These are phyloP conservation scores for Drosophila navojoa DNA, from an alignment of 1,140 invertebrate genomes.

Conservation along the genomic window DNA sequence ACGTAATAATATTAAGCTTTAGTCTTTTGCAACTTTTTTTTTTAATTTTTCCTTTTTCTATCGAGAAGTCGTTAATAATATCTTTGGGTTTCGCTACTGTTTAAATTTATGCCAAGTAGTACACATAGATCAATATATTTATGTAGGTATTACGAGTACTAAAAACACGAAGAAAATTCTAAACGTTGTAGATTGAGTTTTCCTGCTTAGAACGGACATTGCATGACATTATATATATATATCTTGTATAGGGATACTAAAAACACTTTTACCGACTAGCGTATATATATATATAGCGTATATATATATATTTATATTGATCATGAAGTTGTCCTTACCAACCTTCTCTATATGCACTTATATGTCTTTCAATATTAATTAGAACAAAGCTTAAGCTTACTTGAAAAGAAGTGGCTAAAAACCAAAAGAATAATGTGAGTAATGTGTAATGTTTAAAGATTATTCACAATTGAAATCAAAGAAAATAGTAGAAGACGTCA, in stretches of 20 bases:
- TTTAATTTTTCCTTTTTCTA: slow-evolving; percentile 6
- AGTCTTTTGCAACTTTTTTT: slow-evolving; percentile 74
- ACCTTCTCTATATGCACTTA: slow-evolving; percentile 6
- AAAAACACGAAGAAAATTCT: slow-evolving; percentile 49
- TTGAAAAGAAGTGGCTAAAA: background rate
- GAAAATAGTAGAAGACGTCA: slow-evolving; percentile 29
- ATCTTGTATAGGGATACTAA: slow-evolving; percentile 39
- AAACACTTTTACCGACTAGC: slow-evolving; percentile 50
- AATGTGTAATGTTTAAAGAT: background rate
- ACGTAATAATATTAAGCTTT: slow-evolving; percentile 59
- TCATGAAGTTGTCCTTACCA: background rate
- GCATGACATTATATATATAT: slow-evolving; percentile 5
- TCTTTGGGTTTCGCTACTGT: slow-evolving; percentile 76
- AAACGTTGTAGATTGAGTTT: slow-evolving; percentile 50
- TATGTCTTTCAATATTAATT: slow-evolving; percentile 35
- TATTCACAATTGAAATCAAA: slow-evolving; percentile 38
- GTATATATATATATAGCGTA: slow-evolving; percentile 25
- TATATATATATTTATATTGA: slow-evolving; percentile 73
- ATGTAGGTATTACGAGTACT: slow-evolving; percentile 42
- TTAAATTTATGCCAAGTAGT: slow-evolving; percentile 52
- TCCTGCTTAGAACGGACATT: slow-evolving; percentile 23
- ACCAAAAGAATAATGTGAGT: background rate
- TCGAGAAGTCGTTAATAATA: slow-evolving; percentile 66
- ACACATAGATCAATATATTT: slow-evolving; percentile 60
- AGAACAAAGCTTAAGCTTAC: slow-evolving; percentile 5